These are phyloP conservation scores for Hemicrepidius hirtus DNA, from an alignment of 2,888 invertebrate genomes.

Conservation along the genomic window DNA sequence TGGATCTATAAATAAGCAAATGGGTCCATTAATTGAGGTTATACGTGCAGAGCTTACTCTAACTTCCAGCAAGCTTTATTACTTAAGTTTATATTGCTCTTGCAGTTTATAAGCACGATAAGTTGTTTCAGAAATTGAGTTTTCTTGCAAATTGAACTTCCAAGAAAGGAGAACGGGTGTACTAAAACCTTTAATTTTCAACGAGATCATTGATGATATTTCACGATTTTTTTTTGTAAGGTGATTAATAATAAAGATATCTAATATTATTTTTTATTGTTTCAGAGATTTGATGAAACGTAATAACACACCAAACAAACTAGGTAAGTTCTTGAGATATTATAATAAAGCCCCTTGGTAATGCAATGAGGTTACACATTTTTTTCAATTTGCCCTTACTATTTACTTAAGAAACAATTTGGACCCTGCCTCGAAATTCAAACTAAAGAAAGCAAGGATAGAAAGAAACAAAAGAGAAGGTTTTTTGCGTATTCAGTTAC, in stretches of 20 bases:
- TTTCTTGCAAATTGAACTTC: neutral
- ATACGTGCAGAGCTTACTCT: slow-evolving; percentile 20
- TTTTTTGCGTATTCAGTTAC: slow-evolving; percentile 30
- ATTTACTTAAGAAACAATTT: slow-evolving; percentile 25
- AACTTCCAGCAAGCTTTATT: slow-evolving; percentile 21
- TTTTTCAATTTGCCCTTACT: slow-evolving; percentile 11
- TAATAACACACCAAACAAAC: neutral
- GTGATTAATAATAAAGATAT: neutral
- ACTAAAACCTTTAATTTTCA: neutral
- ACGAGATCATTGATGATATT: no score
- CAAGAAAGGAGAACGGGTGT: neutral
- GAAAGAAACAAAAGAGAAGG: slow-evolving; percentile 18
- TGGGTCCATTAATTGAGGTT: slow-evolving; percentile 22
- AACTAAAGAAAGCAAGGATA: slow-evolving; percentile 14
- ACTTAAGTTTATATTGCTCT: slow-evolving; percentile 30
- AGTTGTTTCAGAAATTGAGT: slow-evolving; percentile 24
- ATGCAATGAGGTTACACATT: neutral
- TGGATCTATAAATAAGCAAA: slow-evolving; percentile 25
- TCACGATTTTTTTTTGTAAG: no score
- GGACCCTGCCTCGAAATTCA: neutral
- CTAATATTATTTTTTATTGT: neutral
- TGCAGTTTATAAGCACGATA: slow-evolving; percentile 21
- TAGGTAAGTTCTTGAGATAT: neutral
- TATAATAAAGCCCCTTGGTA: neutral
- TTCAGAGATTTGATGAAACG: neutral